These are phyloP conservation scores for Aphidius colemani DNA, from an alignment of 2,888 invertebrate species.

Conservation along the genomic window DNA sequence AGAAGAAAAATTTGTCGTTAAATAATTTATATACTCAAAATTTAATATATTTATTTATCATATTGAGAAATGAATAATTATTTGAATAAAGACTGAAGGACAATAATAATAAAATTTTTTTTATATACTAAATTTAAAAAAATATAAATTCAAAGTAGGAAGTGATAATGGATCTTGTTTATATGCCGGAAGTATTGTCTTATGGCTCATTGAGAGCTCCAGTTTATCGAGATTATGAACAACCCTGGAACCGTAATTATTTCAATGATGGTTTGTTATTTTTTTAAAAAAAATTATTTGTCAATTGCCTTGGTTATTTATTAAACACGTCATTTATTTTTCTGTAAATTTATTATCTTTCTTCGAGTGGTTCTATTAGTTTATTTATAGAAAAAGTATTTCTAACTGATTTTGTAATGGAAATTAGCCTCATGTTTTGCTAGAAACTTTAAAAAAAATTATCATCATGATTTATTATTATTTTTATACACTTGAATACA, in stretches of 20 bases:
- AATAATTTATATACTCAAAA: no score
- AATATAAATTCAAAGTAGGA: background rate
- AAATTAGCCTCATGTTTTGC: no score
- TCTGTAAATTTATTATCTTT: no score
- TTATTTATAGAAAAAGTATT: no score
- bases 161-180: constrained; percentile 63
- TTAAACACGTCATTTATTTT: background rate
- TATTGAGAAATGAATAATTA: no score
- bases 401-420: no score
- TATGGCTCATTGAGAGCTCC: constrained; percentile 62
- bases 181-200: constrained; percentile 64
- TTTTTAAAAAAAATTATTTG: background rate
- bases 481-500: no score
- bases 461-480: no score
- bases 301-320: background rate
- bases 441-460: no score
- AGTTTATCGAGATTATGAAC: constrained; percentile 63
- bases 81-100: background rate
- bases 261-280: constrained; percentile 48
- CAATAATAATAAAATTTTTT: background rate
- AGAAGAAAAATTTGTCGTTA: no score
- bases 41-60: no score
- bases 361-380: no score
- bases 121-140: background rate
- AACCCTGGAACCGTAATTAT: constrained; percentile 58